These are phyloP conservation scores for Charadrius vociferus DNA, from an alignment of 2,113 vertebrate genomes.

Conservation along the genomic window DNA sequence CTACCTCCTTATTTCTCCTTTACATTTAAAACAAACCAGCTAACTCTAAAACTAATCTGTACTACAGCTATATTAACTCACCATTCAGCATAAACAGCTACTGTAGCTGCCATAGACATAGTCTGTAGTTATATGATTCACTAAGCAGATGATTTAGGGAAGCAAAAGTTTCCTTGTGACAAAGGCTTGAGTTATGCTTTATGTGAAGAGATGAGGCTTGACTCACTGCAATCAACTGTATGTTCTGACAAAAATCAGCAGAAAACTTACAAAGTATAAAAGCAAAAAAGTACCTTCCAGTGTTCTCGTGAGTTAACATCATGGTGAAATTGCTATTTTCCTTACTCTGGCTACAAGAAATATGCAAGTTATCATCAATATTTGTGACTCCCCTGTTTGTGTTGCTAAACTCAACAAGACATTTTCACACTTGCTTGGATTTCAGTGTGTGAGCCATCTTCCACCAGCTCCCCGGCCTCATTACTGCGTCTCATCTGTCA, in stretches of 20 bases:
- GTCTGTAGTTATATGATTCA: neutral
- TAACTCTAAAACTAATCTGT: neutral
- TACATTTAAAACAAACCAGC: neutral
- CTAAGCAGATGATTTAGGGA: neutral
- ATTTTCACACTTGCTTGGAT: neutral
- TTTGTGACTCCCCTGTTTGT: neutral
- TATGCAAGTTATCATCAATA: neutral
- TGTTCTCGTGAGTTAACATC: neutral
- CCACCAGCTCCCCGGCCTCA: neutral
- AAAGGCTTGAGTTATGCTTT: neutral
- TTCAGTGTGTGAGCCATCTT: neutral
- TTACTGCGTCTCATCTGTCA: neutral
- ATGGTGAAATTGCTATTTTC: neutral
- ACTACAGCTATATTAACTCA: neutral
- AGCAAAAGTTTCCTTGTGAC: neutral
- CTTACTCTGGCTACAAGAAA: neutral
- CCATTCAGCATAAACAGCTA: neutral
- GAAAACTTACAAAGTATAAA: neutral
- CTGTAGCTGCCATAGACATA: neutral
- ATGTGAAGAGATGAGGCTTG: neutral
- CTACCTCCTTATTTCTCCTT: neutral
- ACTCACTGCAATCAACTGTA: neutral
- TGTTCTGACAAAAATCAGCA: neutral
- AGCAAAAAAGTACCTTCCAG: neutral
- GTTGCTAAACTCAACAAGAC: neutral